A percentile compares a stretch with the other conserved stretches of the same genome.
These are phyloP conservation scores for Pavo muticus DNA, from an alignment of 2,113 vertebrate species.

Conservation along the genomic window DNA sequence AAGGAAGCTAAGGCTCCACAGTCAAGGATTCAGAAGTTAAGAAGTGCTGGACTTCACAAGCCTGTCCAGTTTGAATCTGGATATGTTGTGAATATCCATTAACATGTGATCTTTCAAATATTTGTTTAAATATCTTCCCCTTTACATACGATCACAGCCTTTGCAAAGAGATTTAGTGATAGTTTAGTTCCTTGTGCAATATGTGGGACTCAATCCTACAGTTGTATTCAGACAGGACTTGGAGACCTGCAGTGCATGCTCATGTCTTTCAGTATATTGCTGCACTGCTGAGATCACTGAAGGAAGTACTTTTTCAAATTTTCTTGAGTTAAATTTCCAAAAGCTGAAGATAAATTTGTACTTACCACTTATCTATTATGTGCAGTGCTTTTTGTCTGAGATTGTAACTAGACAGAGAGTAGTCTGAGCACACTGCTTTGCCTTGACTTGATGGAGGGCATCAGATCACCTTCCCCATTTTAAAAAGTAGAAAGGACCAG, in stretches of 20 bases:
- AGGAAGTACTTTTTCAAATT: neutral
- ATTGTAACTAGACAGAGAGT: neutral
- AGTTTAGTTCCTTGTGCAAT: neutral
- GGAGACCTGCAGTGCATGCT: neutral
- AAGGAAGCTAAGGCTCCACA: neutral
- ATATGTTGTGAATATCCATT: neutral
- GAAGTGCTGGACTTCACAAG: neutral
- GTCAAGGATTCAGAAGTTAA: neutral
- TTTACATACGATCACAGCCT: neutral
- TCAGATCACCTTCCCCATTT: neutral
- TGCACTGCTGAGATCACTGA: neutral
- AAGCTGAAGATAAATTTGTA: neutral
- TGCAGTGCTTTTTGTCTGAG: neutral
- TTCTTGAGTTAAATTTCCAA: neutral
- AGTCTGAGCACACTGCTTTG: neutral
- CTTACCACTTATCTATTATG: neutral
- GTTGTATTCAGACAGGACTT: neutral
- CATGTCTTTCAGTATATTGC: neutral
- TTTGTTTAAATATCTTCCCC: neutral
- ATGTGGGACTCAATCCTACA: neutral
- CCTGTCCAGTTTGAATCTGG: neutral
- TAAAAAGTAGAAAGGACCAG: neutral
- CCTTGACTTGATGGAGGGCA: neutral
- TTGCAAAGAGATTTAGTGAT: neutral
- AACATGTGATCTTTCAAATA: fast-evolving